Evolutionary conservation across 2,113 vertebrate species (phyloP).

Genomic region (Podarcis muralis): DNA sequence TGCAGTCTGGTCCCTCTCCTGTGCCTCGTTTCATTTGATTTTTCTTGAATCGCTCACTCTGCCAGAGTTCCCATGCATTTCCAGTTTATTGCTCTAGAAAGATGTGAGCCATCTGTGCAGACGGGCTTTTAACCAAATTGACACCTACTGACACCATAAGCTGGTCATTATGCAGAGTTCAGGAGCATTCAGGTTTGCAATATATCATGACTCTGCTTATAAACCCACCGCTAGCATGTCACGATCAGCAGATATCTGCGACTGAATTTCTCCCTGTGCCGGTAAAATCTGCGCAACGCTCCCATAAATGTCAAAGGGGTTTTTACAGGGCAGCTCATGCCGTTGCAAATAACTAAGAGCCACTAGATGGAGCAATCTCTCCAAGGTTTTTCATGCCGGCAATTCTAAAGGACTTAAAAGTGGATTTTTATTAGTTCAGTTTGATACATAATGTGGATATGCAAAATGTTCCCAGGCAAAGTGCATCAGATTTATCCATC

Average conservation of each 20-base stretch:
- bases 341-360: background rate
- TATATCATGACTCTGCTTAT: accelerated
- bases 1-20: background rate
- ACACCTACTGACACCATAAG: background rate
- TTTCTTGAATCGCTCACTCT: background rate
- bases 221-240: background rate
- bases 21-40: background rate
- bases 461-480: slow-evolving; percentile 22
- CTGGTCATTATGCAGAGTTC: background rate
- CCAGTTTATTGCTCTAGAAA: background rate
- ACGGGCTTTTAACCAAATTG: background rate
- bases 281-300: no score
- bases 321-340: background rate
- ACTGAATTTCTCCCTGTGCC: background rate
- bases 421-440: accelerated
- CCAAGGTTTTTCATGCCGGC: background rate
- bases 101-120: no score
- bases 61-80: background rate
- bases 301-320: background rate
- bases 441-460: slow-evolving; percentile 23
- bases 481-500: slow-evolving; percentile 44
- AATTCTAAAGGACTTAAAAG: accelerated
- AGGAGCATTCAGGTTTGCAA: background rate
- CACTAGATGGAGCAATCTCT: slow-evolving; percentile 74
- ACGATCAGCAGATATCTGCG: background rate